Conservation (phyloP, 2,797 vertebrate genomes). For the Eulemur rubriventer region DNA sequence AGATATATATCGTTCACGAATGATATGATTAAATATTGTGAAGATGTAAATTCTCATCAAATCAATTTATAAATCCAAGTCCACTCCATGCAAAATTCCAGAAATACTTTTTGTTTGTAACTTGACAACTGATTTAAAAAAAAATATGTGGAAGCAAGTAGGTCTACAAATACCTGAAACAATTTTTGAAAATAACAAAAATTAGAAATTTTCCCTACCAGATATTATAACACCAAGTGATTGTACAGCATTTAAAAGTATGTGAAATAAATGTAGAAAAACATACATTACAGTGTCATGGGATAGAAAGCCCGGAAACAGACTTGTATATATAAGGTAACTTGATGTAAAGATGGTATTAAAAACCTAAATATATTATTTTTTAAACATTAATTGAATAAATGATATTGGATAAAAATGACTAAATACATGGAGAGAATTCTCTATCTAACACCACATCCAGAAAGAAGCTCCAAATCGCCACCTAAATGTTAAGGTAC, state of each 20-base stretch:
- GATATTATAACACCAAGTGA: not conserved
- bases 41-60: not conserved
- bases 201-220: not conserved
- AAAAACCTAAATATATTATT: not conserved
- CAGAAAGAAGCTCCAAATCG: not conserved
- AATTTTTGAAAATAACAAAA: not conserved
- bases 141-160: not conserved
- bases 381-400: not conserved
- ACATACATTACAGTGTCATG: not conserved
- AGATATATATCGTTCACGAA: not conserved
- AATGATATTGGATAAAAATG: not conserved
- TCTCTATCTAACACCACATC: not conserved
- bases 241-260: not conserved
- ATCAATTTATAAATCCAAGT: not conserved
- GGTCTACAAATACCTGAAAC: not conserved
- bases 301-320: not conserved
- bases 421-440: not conserved
- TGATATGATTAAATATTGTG: not conserved
- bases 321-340: not conserved
- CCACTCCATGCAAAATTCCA: not conserved
- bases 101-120: not conserved
- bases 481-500: not conserved
- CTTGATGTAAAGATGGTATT: not conserved
- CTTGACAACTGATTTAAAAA: not conserved
- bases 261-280: not conserved